These are phyloP conservation scores for Pteruthius melanotis DNA, from an alignment of 2,113 vertebrate genomes.

Conservation along the genomic window DNA sequence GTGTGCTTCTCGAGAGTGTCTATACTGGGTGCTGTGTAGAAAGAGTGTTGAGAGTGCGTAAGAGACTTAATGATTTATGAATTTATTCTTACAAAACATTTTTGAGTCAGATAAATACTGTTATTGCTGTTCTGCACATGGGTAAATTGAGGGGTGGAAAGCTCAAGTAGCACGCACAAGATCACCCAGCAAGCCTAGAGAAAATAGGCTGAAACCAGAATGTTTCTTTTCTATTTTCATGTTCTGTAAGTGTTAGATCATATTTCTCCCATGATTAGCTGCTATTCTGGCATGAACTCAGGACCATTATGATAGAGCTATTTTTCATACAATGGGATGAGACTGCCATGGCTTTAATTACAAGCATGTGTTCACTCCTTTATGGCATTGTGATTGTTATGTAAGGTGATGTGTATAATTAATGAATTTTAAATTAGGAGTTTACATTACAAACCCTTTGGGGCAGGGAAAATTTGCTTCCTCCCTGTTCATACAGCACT, in stretches of 20 bases:
- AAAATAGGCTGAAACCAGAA: conserved; percentile 62
- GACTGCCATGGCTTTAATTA: conserved; percentile 58
- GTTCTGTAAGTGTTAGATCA: conserved; percentile 65
- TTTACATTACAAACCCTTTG: conserved; percentile 27
- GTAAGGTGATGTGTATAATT: conserved; percentile 60
- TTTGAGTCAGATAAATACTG: conserved; percentile 39
- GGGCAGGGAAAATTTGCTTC: neutral
- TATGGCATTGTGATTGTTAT: conserved; percentile 49
- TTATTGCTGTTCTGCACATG: conserved; percentile 51
- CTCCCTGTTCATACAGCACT: neutral
- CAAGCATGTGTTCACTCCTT: conserved; percentile 58
- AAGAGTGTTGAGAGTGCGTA: neutral
- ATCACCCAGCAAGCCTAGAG: conserved; percentile 62
- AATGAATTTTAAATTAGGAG: conserved; percentile 47
- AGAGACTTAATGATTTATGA: conserved; percentile 36
- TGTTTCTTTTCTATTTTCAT: conserved; percentile 44
- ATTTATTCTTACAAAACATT: conserved; percentile 38
- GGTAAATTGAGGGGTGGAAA: conserved; percentile 6
- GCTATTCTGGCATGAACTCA: conserved; percentile 54
- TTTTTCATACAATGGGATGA: conserved; percentile 68
- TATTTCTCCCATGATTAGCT: conserved; percentile 67
- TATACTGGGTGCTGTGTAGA: neutral
- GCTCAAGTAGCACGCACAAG: conserved; percentile 54
- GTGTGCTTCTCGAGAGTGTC: neutral
- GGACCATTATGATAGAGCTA: conserved; percentile 62